A percentile compares a stretch with the other conserved stretches of the same genome.
Conservation (phyloP, 2,888 invertebrate genomes). For the Drosophila putrida region DNA sequence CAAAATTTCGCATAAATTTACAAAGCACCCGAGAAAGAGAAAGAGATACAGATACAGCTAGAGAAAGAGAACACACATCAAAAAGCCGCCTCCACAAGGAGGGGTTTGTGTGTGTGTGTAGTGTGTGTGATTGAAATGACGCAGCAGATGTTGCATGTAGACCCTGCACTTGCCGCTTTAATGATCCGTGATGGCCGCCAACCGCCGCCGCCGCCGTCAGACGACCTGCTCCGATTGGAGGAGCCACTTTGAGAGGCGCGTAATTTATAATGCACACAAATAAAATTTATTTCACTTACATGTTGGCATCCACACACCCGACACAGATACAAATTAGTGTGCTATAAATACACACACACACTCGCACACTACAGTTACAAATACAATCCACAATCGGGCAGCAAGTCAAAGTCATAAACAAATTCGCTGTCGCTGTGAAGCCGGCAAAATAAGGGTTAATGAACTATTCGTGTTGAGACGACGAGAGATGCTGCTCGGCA, state of each 20-base stretch:
- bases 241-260: constrained; percentile 33
- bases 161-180: constrained; percentile 67
- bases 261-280: constrained; percentile 75
- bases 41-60: constrained; percentile 21
- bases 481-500: constrained; percentile 24
- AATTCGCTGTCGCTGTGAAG: constrained; percentile 12
- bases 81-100: constrained; percentile 37
- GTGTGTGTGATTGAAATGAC: constrained; percentile 14
- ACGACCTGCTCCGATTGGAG: constrained; percentile 15
- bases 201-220: constrained; percentile 14
- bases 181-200: constrained; percentile 59
- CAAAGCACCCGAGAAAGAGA: background rate
- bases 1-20: constrained; percentile 47
- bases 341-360: constrained; percentile 66
- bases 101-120: background rate
- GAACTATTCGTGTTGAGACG: constrained; percentile 50
- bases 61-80: constrained; percentile 40
- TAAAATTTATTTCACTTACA: constrained; percentile 76
- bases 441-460: constrained; percentile 55
- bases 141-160: constrained; percentile 28
- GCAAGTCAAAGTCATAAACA: constrained; percentile 60
- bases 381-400: constrained; percentile 44
- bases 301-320: constrained; percentile 63
- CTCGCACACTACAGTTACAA: constrained; percentile 6
- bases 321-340: constrained; percentile 70